Base-by-base conservation (phyloP, 2,888 invertebrate species). In the Cheiracanthium punctorium region DNA sequence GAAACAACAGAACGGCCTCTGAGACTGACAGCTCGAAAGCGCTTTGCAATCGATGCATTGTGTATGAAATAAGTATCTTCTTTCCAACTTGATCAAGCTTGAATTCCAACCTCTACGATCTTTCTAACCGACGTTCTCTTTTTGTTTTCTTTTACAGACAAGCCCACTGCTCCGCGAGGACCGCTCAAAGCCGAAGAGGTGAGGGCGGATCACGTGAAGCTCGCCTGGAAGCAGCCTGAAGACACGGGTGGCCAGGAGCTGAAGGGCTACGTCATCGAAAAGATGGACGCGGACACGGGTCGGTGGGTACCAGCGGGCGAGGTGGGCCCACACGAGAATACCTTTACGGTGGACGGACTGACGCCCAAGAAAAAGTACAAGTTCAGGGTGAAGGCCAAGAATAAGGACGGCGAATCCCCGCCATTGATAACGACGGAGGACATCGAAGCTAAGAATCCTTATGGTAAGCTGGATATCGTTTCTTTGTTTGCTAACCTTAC, bases 361-460 rank as follows among this genome's bases (percentile, higher is more conserved):
- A 97, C 96, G 14, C 96, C 97, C 52, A 96, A 98, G 92, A 96
- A 98, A 93, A 97, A 98, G 91, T 99, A 99, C 93, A 98, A 97
- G 93, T 98, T 99, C 93, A 94, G 99, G 89, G 98, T 99, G 0
- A 96, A 96, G 89, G 99, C 99, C 41, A 96, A 98, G 80, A 99
- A 99, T 92, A 97, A 97, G 91, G 98, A 98, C 93, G 99, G 99
- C 67, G 97, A 98, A 92, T 98, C 98, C 0, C 98, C 98, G 89
- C 97, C 98, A 64, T 93, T 99, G 89, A 97, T 97, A 92, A 96
- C 97, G 17, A 95, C 95, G 70, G 96, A 96, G 89, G 94, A 96
- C 70, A 97, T 98, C 90, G 91, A 95, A 82, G 98, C 98, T 67
- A 98, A 96, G 92, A 98, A 99, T 94, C 99, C 99, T 75, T 99